Evolutionary conservation across 2,113 vertebrate species (phyloP).

Genomic region (Eptesicus fuscus): DNA sequence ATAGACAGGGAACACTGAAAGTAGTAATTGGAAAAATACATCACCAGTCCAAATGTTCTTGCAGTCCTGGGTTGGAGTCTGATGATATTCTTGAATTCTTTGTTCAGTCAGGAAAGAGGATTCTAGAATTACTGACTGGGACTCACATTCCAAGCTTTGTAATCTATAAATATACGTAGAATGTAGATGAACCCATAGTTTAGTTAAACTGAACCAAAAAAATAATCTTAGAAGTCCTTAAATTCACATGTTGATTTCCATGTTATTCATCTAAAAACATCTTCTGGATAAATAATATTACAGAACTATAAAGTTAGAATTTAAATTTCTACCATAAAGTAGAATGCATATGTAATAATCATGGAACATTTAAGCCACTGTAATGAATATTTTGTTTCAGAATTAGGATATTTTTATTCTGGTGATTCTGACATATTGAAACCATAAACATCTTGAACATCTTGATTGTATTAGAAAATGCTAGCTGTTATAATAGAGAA

Average conservation of each 20-base stretch:
- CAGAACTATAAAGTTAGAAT: neutral
- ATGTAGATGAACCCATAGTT: neutral
- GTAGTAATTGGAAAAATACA: slow-evolving; percentile 67
- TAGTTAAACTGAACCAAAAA: neutral
- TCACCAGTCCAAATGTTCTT: slow-evolving; percentile 46
- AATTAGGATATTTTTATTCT: neutral
- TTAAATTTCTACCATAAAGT: neutral
- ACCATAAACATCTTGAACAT: neutral
- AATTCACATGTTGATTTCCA: neutral
- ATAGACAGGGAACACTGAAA: slow-evolving; percentile 65
- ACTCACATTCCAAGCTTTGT: slow-evolving; percentile 6
- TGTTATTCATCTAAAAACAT: neutral
- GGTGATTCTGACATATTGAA: neutral
- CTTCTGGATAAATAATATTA: neutral
- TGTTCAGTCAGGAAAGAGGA: neutral
- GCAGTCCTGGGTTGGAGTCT: neutral
- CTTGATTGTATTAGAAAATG: neutral
- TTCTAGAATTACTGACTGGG: slow-evolving; percentile 30
- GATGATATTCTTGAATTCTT: slow-evolving; percentile 9
- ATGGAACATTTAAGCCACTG: neutral
- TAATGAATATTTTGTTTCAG: neutral
- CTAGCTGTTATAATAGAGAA: neutral
- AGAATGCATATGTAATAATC: neutral
- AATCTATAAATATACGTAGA: neutral
- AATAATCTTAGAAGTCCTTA: neutral